phyloP scores from a whole-genome alignment of 92 coral and sea anemone species.

The Actinernus sp. region DNA sequence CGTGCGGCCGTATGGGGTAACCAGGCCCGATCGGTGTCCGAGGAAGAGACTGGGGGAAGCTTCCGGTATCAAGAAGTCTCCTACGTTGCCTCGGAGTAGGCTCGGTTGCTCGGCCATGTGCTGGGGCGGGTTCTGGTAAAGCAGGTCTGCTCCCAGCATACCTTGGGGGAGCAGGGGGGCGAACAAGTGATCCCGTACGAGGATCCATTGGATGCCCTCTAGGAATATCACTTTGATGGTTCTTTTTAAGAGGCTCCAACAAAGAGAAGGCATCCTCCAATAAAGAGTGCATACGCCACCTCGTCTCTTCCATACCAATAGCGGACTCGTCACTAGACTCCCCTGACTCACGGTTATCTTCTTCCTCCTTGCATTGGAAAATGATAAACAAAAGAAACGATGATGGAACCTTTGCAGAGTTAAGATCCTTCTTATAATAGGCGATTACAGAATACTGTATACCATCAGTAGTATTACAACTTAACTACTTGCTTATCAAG shows the following conservation, averaged over 20 bases:
- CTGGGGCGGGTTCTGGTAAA: slow-evolving; percentile 95
- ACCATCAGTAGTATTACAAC: too few relatives aligned
- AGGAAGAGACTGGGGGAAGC: slow-evolving; percentile 65
- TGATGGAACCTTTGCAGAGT: too few relatives aligned
- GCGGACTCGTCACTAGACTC: slow-evolving; percentile 79
- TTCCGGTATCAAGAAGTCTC: slow-evolving; percentile 77
- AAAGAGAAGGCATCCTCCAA: slow-evolving; percentile 95
- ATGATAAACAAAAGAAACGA: too few relatives aligned
- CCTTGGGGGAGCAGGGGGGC: slow-evolving; percentile 71
- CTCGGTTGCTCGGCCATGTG: slow-evolving; percentile 97
- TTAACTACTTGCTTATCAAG: too few relatives aligned
- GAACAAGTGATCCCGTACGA: slow-evolving; percentile 14
- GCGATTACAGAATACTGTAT: too few relatives aligned
- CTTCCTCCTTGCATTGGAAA: slow-evolving; percentile 13
- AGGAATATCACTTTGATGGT: slow-evolving; percentile 37
- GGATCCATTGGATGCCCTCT: slow-evolving; percentile 22
- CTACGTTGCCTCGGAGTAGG: slow-evolving; percentile 96
- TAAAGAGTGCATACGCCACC: slow-evolving; percentile 91
- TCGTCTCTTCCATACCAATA: slow-evolving; percentile 95
- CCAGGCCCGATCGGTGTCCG: slow-evolving; percentile 70
- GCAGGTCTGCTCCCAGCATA: slow-evolving; percentile 89
- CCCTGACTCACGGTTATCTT: slow-evolving; percentile 32
- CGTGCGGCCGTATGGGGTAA: slow-evolving; percentile 82
- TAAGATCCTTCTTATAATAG: too few relatives aligned
- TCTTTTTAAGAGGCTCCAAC: slow-evolving; percentile 79